Conservation (phyloP, 2,113 vertebrate genomes). For the Eleginops maclovinus region DNA sequence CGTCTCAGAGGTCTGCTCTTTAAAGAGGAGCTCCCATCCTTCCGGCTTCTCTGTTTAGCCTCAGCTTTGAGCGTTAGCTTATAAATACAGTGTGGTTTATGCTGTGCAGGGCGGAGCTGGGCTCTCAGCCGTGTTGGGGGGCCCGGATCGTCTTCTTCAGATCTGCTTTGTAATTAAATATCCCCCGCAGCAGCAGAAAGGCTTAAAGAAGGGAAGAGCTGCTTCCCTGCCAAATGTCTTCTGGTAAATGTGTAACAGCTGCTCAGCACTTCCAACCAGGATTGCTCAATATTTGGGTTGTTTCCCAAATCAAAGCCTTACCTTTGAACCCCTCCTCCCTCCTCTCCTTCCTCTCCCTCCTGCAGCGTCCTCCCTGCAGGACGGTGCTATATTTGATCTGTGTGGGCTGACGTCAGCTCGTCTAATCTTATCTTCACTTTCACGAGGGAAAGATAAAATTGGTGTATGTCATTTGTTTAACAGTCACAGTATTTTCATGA, state of each 20-base stretch:
- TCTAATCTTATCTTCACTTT: conserved; percentile 41
- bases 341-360: neutral
- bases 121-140: conserved; percentile 36
- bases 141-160: conserved; percentile 47
- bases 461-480: conserved; percentile 5
- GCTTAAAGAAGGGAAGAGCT: conserved; percentile 40
- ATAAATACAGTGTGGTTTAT: conserved; percentile 55
- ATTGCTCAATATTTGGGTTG: conserved; percentile 69
- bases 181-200: conserved; percentile 38
- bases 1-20: conserved; percentile 45
- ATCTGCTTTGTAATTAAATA: conserved; percentile 77
- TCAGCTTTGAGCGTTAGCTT: conserved; percentile 52
- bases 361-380: neutral
- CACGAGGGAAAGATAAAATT: conserved; percentile 14
- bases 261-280: conserved; percentile 64
- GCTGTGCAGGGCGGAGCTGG: conserved; percentile 47
- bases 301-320: conserved; percentile 60
- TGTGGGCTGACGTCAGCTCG: conserved; percentile 27
- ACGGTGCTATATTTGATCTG: conserved; percentile 35
- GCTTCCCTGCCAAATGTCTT: conserved; percentile 48
- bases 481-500: neutral
- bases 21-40: conserved; percentile 71
- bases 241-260: conserved; percentile 78
- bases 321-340: conserved; percentile 45
- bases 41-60: conserved; percentile 57